Base-by-base conservation (phyloP, 2,888 invertebrate species). In the Luperina testacea region DNA sequence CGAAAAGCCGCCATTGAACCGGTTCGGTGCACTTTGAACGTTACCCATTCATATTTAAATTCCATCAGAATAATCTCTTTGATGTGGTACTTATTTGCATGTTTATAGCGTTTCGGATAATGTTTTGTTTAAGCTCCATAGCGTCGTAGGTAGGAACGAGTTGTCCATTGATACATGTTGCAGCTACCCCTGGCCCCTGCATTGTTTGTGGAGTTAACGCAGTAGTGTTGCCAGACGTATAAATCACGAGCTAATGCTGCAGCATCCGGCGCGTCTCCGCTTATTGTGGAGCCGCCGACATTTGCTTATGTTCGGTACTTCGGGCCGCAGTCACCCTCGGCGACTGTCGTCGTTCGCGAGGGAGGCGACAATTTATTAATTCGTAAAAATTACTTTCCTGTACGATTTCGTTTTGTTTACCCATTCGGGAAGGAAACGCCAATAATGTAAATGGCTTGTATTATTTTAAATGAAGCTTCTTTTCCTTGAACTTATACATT, bases 181-280 rank as follows among this genome's bases (percentile, higher is more conserved):
- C 84, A 88, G 88, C 89, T 88, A 89, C 93, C 93, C 92, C 64
- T 72, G 20, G 42, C 64, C 70, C 53, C 91, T 91, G 93, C 90
- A 95, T 95, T 95, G 94, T 95, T 93, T 92, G 92, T 91, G 92
- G 94, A 93, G 94, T 96, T 94, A 95, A 92, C 93, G 92, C 92
- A 92, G 91, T 90, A 91, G 90, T 92, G 93, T 92, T 92, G 92
- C 94, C 96, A 97, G 96, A 96, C 96, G 91, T 94, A 97, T 97
- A 97, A 97, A 97, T 97, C 96, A 96, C 91, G 88, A 89, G 91
- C 93, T 96, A 96, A 96, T 95, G 94, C 96, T 92, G 91, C 94
- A 94, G 94, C 95, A 95, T 96, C 96, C 96, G 96, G 94, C 92
- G 93, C 91, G 94, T 93, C 95, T 94, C 93, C 91, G 92, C 92